Evolutionary conservation across 2,888 invertebrate genomes (phyloP).

Genomic region (Tyria jacobaeae): DNA sequence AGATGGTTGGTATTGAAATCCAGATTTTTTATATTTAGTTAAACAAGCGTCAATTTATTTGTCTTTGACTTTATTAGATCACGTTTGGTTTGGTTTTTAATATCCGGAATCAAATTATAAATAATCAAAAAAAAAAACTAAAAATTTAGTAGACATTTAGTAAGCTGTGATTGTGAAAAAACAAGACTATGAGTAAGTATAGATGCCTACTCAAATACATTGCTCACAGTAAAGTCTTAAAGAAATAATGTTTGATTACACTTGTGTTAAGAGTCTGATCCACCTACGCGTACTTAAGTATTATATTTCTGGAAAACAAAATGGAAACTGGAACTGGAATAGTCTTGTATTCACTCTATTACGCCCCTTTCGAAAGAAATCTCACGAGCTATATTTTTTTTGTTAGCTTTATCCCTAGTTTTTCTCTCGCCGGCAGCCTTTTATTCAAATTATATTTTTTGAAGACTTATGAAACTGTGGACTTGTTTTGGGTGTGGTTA

Average conservation of each 20-base stretch:
- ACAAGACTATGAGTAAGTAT: not conserved
- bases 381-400: not conserved
- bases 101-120: too few relatives aligned
- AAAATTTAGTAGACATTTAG: not conserved
- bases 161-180: not conserved
- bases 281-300: not conserved
- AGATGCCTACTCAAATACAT: not conserved
- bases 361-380: not conserved
- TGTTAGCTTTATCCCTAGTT: not conserved
- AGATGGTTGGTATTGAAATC: not conserved
- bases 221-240: not conserved
- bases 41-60: not conserved
- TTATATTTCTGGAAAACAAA: not conserved
- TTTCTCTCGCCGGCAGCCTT: not conserved
- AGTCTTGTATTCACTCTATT: constrained; percentile 1
- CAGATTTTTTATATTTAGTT: not conserved
- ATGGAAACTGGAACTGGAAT: too few relatives aligned
- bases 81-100: too few relatives aligned
- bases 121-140: too few relatives aligned
- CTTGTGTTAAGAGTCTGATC: not conserved
- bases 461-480: not conserved
- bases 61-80: not conserved
- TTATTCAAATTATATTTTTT: constrained; percentile 1
- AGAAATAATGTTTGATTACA: not conserved
- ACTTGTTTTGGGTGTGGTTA: not conserved